Conservation (phyloP, 2,113 vertebrate genomes). For the Corynorhinus townsendii region DNA sequence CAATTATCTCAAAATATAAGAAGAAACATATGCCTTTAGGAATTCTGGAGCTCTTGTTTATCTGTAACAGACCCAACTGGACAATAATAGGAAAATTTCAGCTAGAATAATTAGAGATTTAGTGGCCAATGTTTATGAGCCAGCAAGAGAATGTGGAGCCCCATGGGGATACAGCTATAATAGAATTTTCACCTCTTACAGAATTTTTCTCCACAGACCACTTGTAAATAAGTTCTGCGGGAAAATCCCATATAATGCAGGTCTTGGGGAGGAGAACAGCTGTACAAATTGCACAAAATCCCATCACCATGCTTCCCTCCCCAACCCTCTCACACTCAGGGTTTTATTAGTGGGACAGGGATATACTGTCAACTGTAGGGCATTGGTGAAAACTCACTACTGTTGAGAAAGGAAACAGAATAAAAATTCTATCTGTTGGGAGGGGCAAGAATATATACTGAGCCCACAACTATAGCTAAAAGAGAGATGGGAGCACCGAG, state of each 20-base stretch:
- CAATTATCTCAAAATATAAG: not conserved
- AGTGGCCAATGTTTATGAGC: not conserved
- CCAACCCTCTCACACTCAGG: not conserved
- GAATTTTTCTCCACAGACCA: not conserved
- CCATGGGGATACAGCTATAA: not conserved
- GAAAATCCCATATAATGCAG: not conserved
- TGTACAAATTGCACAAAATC: not conserved
- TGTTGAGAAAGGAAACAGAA: not conserved
- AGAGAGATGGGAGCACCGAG: not conserved
- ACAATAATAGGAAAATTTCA: not conserved
- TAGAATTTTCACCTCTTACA: too few relatives aligned
- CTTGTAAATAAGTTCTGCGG: not conserved
- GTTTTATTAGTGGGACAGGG: not conserved
- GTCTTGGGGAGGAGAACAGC: not conserved
- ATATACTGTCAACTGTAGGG: too few relatives aligned
- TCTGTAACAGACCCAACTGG: not conserved
- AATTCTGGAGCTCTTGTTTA: not conserved
- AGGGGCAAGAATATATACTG: not conserved
- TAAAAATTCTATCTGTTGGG: not conserved
- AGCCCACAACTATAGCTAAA: not conserved
- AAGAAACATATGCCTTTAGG: not conserved
- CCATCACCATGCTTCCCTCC: too few relatives aligned
- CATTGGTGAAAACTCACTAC: not conserved
- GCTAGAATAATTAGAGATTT: not conserved
- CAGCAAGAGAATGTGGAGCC: not conserved